Evolutionary conservation across 1,140 invertebrate species (phyloP).

Genomic region (Portunus trituberculatus): DNA sequence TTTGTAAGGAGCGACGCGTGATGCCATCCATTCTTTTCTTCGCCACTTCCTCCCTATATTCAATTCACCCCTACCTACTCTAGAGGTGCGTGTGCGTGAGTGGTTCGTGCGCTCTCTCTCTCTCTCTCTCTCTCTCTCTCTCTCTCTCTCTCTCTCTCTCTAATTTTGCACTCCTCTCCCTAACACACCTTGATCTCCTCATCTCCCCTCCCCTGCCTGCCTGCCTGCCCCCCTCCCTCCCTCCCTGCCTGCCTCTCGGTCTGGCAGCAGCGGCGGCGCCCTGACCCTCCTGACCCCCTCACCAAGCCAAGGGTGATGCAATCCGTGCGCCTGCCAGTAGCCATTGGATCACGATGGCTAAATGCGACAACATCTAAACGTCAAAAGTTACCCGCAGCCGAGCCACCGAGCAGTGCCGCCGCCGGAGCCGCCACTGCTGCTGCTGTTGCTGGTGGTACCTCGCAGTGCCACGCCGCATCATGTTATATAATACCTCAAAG

Average conservation of each 20-base stretch:
- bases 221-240: neutral
- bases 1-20: neutral
- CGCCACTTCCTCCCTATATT: neutral
- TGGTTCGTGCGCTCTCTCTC: neutral
- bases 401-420: neutral
- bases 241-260: neutral
- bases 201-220: neutral
- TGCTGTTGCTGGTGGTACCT: too few relatives aligned
- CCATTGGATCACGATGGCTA: neutral
- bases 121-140: neutral
- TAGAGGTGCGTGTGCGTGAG: too few relatives aligned
- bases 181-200: neutral
- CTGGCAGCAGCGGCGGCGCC: neutral
- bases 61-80: too few relatives aligned
- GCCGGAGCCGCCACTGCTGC: too few relatives aligned
- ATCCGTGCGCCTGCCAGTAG: neutral
- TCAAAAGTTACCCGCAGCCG: neutral
- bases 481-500: neutral
- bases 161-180: neutral
- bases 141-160: slow-evolving; percentile 4
- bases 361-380: neutral
- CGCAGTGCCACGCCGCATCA: neutral
- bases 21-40: neutral
- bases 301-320: slow-evolving; percentile 8
- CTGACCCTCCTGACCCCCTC: neutral